Conservation (phyloP, 1,140 invertebrate species). For the Drosophila eugracilis region DNA sequence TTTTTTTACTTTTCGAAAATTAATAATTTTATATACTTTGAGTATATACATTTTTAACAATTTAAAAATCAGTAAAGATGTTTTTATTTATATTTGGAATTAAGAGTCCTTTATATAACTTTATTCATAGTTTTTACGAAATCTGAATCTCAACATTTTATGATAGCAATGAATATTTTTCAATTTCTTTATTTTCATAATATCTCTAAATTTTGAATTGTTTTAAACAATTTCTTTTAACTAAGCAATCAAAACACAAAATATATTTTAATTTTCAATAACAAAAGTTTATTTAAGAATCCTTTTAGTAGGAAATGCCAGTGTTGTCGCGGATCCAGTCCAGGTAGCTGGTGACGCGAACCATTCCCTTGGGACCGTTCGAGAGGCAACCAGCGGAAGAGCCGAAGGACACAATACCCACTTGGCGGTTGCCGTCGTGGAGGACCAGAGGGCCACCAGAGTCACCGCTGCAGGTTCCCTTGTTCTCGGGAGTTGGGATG, state of each 20-base stretch:
- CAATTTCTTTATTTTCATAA: no score
- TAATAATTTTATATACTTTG: no score
- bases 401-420: conserved; percentile 85
- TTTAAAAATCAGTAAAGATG: no score
- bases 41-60: no score
- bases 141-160: no score
- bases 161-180: no score
- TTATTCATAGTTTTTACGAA: no score
- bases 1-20: no score
- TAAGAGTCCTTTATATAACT: no score
- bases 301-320: conserved; percentile 43
- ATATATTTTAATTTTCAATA: neutral
- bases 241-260: neutral
- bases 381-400: conserved; percentile 44
- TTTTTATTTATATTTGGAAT: no score
- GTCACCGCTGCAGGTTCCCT: conserved; percentile 84
- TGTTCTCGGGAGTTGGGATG: conserved; percentile 46
- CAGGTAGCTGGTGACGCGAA: conserved; percentile 86
- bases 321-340: conserved; percentile 85
- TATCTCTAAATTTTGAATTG: no score
- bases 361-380: conserved; percentile 85
- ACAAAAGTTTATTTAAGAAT: neutral
- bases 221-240: no score
- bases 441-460: conserved; percentile 86
- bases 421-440: conserved; percentile 73